phyloP scores from a whole-genome alignment of 2,888 invertebrate species.

The Calliphora vomitoria region DNA sequence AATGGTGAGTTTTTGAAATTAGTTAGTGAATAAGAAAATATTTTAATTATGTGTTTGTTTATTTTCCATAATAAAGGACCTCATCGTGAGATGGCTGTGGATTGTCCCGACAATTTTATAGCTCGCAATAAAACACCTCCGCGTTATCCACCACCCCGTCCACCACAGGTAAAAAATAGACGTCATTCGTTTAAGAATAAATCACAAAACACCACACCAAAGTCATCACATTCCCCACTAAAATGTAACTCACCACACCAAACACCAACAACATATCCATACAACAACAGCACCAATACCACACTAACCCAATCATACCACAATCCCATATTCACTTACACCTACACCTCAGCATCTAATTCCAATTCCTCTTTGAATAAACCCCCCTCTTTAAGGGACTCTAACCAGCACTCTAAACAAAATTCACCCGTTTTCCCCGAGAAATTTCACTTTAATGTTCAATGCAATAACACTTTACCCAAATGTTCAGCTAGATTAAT shows the following conservation, averaged over 20 bases:
- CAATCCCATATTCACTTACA: constrained; percentile 50
- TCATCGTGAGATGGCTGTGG: constrained; percentile 99
- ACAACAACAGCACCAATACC: constrained; percentile 15
- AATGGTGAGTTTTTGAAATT: constrained; percentile 85
- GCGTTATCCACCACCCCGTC: constrained; percentile 93
- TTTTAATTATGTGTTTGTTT: constrained; percentile 12
- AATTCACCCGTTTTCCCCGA: constrained; percentile 55
- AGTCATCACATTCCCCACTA: constrained; percentile 5
- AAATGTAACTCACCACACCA: not conserved
- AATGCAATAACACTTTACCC: constrained; percentile 69
- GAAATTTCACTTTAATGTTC: constrained; percentile 55
- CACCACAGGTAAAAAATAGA: constrained; percentile 86
- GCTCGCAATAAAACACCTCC: constrained; percentile 96
- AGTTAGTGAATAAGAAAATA: not conserved
- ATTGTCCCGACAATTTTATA: constrained; percentile 97
- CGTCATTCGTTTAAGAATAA: constrained; percentile 57
- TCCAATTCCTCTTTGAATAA: constrained; percentile 53
- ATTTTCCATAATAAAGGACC: constrained; percentile 86
- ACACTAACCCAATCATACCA: constrained; percentile 45
- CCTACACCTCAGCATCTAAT: too few species aligned
- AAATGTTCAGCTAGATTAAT: constrained; percentile 68
- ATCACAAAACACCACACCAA: constrained; percentile 57
- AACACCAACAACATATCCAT: not conserved
- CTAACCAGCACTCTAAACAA: constrained; percentile 46
- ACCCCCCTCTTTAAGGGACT: not conserved